Evolutionary conservation across 2,113 vertebrate species (phyloP).

Genomic region (Eulemur macaco): DNA sequence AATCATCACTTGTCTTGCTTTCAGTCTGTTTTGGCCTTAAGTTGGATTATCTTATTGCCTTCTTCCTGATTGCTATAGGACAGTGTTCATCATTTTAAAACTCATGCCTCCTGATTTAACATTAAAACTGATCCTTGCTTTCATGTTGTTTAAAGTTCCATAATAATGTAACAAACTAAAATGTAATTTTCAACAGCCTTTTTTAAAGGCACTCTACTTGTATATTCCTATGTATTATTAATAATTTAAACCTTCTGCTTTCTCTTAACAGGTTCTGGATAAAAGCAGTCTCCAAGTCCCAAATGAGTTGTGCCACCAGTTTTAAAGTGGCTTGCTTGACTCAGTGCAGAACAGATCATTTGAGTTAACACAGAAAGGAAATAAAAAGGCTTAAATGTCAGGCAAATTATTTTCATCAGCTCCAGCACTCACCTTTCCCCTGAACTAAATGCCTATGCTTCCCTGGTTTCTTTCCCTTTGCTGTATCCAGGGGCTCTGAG

Average conservation of each 20-base stretch:
- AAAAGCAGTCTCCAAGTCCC: constrained; percentile 32
- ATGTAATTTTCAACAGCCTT: background rate
- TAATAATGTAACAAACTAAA: background rate
- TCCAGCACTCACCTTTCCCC: background rate
- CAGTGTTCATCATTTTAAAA: background rate
- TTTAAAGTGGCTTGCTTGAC: constrained; percentile 41
- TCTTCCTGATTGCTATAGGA: background rate
- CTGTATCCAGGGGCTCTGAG: background rate
- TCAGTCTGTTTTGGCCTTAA: background rate
- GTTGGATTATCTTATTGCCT: background rate
- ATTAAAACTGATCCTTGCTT: background rate
- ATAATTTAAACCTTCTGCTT: background rate
- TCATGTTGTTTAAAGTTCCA: background rate
- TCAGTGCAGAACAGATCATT: background rate
- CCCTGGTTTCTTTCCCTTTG: background rate
- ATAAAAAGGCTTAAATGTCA: constrained; percentile 10
- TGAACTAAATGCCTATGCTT: background rate
- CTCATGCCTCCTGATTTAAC: background rate
- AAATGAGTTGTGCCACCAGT: constrained; percentile 4
- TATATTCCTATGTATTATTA: background rate
- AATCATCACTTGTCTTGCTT: background rate
- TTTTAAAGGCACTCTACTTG: background rate
- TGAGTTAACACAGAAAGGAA: constrained; percentile 3
- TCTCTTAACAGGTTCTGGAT: constrained; percentile 42
- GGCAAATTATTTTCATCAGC: background rate